Conservation (phyloP, 2,797 vertebrate genomes). For the Mus caroli region DNA sequence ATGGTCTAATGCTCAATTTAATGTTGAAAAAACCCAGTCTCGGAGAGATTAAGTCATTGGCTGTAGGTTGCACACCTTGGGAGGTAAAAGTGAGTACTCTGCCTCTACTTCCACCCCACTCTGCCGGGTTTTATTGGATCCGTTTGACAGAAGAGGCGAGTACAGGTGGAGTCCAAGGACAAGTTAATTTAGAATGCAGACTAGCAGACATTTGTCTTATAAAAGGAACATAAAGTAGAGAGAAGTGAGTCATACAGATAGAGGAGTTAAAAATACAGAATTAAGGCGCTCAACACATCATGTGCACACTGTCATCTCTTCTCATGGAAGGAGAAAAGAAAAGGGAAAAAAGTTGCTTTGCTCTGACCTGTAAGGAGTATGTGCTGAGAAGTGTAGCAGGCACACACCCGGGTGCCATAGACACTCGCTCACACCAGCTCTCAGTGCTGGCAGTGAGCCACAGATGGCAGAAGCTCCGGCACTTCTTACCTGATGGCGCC, state of each 20-base stretch:
- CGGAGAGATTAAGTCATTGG: neutral
- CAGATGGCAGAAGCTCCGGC: slow-evolving; percentile 84
- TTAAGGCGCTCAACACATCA: slow-evolving; percentile 84
- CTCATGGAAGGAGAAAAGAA: slow-evolving; percentile 79
- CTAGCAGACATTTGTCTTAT: slow-evolving; percentile 74
- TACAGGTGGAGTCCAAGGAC: slow-evolving; percentile 70
- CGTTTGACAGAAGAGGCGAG: slow-evolving; percentile 13
- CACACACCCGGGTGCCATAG: slow-evolving; percentile 79
- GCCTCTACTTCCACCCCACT: neutral
- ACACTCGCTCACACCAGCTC: slow-evolving; percentile 82
- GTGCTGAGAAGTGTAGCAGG: slow-evolving; percentile 83
- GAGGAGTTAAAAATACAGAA: slow-evolving; percentile 84
- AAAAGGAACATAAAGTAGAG: slow-evolving; percentile 77
- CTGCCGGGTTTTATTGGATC: slow-evolving; percentile 3
- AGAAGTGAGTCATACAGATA: slow-evolving; percentile 80
- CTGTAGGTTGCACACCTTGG: neutral
- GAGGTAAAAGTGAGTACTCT: neutral
- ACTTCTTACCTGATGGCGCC: slow-evolving; percentile 86
- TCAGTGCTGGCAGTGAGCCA: slow-evolving; percentile 80
- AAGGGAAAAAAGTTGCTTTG: slow-evolving; percentile 78
- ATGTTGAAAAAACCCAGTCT: slow-evolving; percentile 45
- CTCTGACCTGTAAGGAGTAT: slow-evolving; percentile 84
- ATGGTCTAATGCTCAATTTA: slow-evolving; percentile 45
- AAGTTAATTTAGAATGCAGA: slow-evolving; percentile 75
- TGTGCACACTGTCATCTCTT: slow-evolving; percentile 85